These are phyloP conservation scores for Perca flavescens DNA, from an alignment of 2,113 vertebrate genomes.

Conservation along the genomic window DNA sequence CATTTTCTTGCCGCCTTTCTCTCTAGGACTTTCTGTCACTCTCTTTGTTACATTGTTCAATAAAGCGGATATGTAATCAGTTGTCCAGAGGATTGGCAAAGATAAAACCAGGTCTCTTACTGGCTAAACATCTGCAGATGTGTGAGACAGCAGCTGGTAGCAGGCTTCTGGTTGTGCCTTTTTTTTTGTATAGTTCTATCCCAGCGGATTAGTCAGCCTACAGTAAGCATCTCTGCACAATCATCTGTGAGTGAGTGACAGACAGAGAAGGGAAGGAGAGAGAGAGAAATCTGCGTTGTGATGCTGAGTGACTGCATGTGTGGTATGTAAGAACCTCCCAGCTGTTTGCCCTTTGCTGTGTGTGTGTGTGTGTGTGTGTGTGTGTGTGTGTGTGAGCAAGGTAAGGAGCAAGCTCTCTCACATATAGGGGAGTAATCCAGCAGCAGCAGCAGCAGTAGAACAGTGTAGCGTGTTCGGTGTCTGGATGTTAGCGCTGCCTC, in stretches of 20 bases:
- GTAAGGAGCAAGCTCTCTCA: constrained; percentile 39
- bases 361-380: constrained; percentile 57
- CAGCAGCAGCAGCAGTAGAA: constrained; percentile 70
- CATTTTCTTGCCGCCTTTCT: background rate
- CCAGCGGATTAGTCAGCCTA: constrained; percentile 21
- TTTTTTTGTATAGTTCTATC: constrained; percentile 31
- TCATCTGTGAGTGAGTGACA: constrained; percentile 16
- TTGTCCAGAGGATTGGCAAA: background rate
- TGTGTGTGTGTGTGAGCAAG: constrained; percentile 52
- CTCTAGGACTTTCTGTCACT: background rate
- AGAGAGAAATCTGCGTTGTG: constrained; percentile 34
- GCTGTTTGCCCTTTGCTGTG: constrained; percentile 69
- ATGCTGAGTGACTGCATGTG: constrained; percentile 35
- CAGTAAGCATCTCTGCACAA: constrained; percentile 5
- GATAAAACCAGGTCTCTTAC: constrained; percentile 4
- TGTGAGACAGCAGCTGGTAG: constrained; percentile 16
- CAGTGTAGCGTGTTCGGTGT: constrained; percentile 69
- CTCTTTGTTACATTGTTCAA: background rate
- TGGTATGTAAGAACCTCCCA: constrained; percentile 66
- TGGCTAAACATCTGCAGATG: constrained; percentile 25
- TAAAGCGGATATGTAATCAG: constrained; percentile 16
- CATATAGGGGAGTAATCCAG: constrained; percentile 73
- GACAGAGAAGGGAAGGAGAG: constrained; percentile 2
- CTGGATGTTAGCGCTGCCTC: constrained; percentile 82
- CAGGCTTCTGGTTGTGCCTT: background rate